Evolutionary conservation across 2,113 vertebrate species (phyloP), one percentile per base, ranked within the genome.

Genomic region (Barnardius zonarius): DNA sequence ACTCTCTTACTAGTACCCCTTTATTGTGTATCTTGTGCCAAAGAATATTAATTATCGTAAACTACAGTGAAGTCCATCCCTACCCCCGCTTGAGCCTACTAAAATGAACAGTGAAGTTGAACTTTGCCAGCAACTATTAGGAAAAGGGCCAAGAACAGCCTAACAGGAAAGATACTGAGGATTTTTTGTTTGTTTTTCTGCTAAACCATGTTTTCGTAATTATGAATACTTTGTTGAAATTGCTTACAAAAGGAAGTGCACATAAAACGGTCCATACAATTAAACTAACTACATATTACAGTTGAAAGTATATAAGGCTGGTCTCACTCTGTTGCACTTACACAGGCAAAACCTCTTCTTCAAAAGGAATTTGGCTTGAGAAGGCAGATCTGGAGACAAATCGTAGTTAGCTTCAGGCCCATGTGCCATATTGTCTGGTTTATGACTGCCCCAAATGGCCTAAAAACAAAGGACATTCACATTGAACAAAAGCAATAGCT

Each of bases 101-200:
- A 41, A 91, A 94, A 93, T 19, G 28, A 86, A 63, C 77, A 86
- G 74, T 17, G 39, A 68, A 86, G 61, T 13, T 51, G 52, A 83
- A 74, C 63, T 82, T 48, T 74, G 69, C 77, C 84, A 91, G 93
- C 67, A 92, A 79, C 88, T 95, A 79, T 95, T 95, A 96, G 92
- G 79, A 84, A 88, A 92, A 69, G 69, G 73, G 79, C 76, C 90
- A 83, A 88, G 83, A 95, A 92, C 70, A 92, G 64, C 28, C 80
- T 86, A 85, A 79, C 72, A 93, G 80, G 86, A 94, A 95, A 92
- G 92, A 96, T 86, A 91, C 57, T 66, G 64, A 78, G 66, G 39
- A 89, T 55, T 95, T 96, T 93, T 84, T 87, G 88, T 96, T 97
- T 96, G 66, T 76, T 94, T 92, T 95, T 84, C 82, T 75, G 67